Evolutionary conservation across 23 tunicate genomes (phyloP), one percentile per base, ranked within the genome.

Genomic region (Corella eumyota): DNA sequence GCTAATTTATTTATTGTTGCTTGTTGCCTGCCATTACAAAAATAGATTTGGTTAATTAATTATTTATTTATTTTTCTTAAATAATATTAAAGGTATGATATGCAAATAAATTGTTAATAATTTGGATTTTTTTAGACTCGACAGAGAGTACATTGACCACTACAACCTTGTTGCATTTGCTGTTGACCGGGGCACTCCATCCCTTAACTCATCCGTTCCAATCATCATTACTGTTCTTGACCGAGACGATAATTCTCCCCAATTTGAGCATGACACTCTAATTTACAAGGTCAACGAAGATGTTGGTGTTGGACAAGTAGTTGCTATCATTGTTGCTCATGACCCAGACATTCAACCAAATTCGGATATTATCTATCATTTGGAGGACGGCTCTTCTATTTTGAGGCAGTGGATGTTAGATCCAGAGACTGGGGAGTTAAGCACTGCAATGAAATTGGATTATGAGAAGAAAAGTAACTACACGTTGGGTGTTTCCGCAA

Each of bases 241-340:
- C 36, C 75, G 85, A 4, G 93, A 93, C 52, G 99, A 93, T 60
- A 93, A 93, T 48, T 78, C 95, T 3, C 99, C 99, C 2, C 15
- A n/a, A 15, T 93, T 93, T 72, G 36, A 32, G 17, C 53, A 62
- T 6, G 87, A 74, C 52, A 44, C 40, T 21, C 57, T 85, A 52
- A 32, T 38, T 5, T 85, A 50, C 55, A 55, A 62, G 20, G 90
- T 93, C 45, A 25, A 29, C 0, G 97, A 90, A 80, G 69, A 81
- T 53, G 59, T 64, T 0, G 50, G 26, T 20, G 34, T 65, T 0
- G 70, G 73, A 19, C 47, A 75, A 4, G 67, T 75, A 17, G 73
- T 90, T 61, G 91, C 85, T 6, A 38, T 21, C 17, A 57, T 93
- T 20, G 32, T 60, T 20, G 99, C 99, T 22, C 40, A 21, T 13